Evolutionary conservation across 2,113 vertebrate genomes (phyloP).

Genomic region (Ptilonorhynchus violaceus): DNA sequence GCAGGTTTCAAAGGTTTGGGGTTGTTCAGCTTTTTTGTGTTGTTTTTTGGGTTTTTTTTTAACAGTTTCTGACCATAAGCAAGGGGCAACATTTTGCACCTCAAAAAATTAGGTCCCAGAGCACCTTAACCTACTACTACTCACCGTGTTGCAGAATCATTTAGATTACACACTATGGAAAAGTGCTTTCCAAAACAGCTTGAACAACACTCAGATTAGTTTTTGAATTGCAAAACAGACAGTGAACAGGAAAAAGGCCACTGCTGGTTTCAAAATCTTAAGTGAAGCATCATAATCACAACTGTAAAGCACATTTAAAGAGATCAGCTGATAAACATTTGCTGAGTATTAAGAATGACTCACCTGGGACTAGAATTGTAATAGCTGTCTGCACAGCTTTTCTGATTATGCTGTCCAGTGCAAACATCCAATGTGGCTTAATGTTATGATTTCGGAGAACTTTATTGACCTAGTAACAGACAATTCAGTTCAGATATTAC

Average conservation of each 20-base stretch:
- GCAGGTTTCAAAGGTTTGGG: not conserved
- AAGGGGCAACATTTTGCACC: not conserved
- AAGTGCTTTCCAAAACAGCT: not conserved
- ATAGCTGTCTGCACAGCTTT: conserved; percentile 98
- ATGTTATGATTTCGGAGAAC: conserved; percentile 97
- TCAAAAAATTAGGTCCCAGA: not conserved
- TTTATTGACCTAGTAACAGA: conserved; percentile 89
- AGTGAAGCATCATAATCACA: not conserved
- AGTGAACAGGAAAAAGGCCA: not conserved
- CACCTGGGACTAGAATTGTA: conserved; percentile 96
- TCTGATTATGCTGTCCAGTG: conserved; percentile 94
- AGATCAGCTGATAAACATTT: not conserved
- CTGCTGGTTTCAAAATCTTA: not conserved
- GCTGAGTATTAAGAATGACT: conserved; percentile 18
- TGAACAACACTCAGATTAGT: not conserved
- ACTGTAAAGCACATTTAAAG: not conserved
- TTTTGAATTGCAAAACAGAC: not conserved
- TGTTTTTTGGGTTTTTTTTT: not conserved
- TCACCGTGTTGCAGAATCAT: not conserved
- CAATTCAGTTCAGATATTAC: not conserved
- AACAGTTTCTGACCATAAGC: not conserved
- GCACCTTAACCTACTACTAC: not conserved
- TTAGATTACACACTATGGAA: not conserved
- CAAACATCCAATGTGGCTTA: conserved; percentile 99
- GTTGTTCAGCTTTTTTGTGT: fast-evolving